These are phyloP conservation scores for Oscheius sp. DNA, from an alignment of 2,888 invertebrate species.

Conservation along the genomic window DNA sequence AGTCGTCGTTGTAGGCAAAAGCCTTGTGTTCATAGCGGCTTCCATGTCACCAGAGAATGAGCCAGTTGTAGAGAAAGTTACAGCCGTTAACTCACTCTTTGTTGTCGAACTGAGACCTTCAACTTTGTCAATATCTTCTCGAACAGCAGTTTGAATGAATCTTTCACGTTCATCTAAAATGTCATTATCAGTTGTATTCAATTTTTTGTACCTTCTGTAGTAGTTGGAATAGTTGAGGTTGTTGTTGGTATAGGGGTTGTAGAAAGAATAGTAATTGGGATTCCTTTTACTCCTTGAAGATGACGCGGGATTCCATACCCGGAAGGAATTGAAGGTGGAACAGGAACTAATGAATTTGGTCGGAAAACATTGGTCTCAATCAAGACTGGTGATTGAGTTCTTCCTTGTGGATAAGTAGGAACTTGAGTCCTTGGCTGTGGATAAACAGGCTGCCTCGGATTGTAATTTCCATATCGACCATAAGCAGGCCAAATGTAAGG, in stretches of 20 bases:
- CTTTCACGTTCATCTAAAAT: conserved; percentile 20
- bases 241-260: conserved; percentile 1
- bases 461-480: background rate
- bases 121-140: conserved; percentile 11
- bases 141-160: conserved; percentile 17
- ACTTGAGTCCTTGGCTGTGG: too few species aligned
- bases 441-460: too few species aligned
- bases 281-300: background rate
- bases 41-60: too few species aligned
- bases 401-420: too few species aligned
- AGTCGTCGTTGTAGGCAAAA: background rate
- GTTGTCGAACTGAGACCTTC: background rate
- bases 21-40: background rate
- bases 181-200: background rate
- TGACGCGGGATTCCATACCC: conserved; percentile 2
- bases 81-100: background rate
- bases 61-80: background rate
- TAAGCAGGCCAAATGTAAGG: background rate
- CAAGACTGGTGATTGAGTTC: conserved; percentile 3
- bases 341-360: conserved; percentile 6
- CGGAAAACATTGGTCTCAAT: conserved; percentile 19
- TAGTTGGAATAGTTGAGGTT: background rate
- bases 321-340: background rate
- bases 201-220: conserved; percentile 1
- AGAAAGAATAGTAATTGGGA: background rate